Evolutionary conservation across 2,888 invertebrate genomes (phyloP), one percentile per base, ranked within the genome.

Genomic region (Cerastis leucographa): DNA sequence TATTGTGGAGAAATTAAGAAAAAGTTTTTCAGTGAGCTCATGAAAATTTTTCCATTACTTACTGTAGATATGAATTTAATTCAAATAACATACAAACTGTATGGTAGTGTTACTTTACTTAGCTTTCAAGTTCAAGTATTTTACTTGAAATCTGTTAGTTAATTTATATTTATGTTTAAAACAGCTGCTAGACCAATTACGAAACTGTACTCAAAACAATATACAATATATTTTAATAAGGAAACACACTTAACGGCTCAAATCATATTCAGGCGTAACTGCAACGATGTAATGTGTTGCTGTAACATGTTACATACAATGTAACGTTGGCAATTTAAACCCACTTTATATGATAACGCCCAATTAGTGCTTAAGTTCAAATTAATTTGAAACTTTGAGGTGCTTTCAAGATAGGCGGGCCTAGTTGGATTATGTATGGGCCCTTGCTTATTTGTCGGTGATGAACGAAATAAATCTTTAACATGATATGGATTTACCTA

Each of bases 331-430:
- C 71, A 81, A 85, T 70, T 54, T 74, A 67, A 76, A 54, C 70
- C 56, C 46, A 54, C 68, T 76, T 78, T 71, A 71, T 67, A 76
- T 56, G 42, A 61, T 73, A 71, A 71, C 65, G 62, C 67, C 51
- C 62, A 86, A 76, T 79, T 74, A 83, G 74, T 72, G 70, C 51
- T 76, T 82, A 74, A 71, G 54, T 76, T 85, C 54, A 74, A 83
- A 86, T 83, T 86, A 73, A 83, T 76, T 74, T 79, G 69, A 64
- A 85, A 80, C 74, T 76, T 71, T 35, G 65, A 71, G 61, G 59
- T 68, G 49, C 51, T 44, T 62, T 73, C 73, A 59, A 72, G 56
- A 68, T 65, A 69, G 44, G 54, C 44, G n/a, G 46, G 65, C 12
- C 49, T 14, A 22, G 65, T 72, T 78, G 51, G 62, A 73, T 79